phyloP scores from a whole-genome alignment of 2,888 invertebrate genomes.

The Strigamia crassipes region DNA sequence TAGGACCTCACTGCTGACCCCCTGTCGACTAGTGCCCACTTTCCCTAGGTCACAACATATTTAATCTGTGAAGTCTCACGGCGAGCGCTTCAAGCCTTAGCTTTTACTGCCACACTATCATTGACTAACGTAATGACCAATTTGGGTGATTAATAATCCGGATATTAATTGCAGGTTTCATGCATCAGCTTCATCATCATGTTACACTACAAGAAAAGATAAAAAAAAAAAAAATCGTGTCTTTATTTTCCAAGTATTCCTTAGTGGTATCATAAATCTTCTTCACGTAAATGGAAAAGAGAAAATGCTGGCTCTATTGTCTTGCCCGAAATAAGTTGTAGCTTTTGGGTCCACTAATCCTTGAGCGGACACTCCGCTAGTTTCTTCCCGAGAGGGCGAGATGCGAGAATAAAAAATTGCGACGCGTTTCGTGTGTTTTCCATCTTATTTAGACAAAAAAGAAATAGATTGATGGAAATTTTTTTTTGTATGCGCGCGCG shows the following conservation, averaged over 20 bases:
- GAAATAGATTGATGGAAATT: not conserved
- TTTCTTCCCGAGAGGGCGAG: not conserved
- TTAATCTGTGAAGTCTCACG: conserved; percentile 8
- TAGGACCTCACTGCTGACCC: not conserved
- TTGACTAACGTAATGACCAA: conserved; percentile 4
- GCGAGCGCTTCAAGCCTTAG: conserved; percentile 26
- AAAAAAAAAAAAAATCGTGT: not conserved
- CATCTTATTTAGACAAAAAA: not conserved
- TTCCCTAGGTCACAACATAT: not conserved
- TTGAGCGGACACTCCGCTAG: not conserved
- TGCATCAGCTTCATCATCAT: not conserved
- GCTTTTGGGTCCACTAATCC: conserved; percentile 5
- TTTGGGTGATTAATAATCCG: conserved; percentile 32
- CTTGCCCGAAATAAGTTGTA: not conserved
- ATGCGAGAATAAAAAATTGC: not conserved
- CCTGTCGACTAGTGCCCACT: not conserved
- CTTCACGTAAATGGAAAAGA: conserved; percentile 5
- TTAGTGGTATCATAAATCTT: conserved; percentile 25
- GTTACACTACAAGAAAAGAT: not conserved
- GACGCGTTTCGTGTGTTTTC: not conserved
- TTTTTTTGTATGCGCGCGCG: too few species aligned
- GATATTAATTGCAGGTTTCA: conserved; percentile 18
- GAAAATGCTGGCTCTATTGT: not conserved
- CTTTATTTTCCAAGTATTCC: not conserved
- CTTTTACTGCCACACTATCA: conserved; percentile 31